Evolutionary conservation across 2,888 invertebrate genomes (phyloP).

Genomic region (Terebella lapidaria): DNA sequence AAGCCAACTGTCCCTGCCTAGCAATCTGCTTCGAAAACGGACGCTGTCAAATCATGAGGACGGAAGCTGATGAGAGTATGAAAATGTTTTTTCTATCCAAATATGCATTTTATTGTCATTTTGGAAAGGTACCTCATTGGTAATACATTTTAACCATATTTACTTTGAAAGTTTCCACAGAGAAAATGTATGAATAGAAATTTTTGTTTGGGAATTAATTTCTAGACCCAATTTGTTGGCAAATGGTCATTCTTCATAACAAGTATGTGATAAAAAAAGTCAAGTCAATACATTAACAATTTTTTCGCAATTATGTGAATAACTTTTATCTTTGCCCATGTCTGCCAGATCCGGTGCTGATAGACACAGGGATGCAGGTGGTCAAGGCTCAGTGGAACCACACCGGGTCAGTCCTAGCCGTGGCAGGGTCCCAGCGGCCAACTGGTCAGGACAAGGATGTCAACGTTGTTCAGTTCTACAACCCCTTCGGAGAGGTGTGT

Average conservation of each 20-base stretch:
- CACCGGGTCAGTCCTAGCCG: conserved; percentile 81
- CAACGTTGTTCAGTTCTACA: conserved; percentile 87
- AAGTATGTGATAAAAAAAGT: too few relatives aligned
- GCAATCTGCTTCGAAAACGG: conserved; percentile 86
- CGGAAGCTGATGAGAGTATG: conserved; percentile 78
- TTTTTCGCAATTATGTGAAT: too few relatives aligned
- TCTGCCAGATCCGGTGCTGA: conserved; percentile 75
- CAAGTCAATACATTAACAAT: too few relatives aligned
- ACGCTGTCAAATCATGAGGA: conserved; percentile 79
- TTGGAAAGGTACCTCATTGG: too few relatives aligned
- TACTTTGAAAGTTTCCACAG: too few relatives aligned
- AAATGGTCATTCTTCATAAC: too few relatives aligned
- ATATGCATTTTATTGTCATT: too few relatives aligned
- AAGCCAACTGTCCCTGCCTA: conserved; percentile 64
- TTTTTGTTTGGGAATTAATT: too few relatives aligned
- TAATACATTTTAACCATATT: too few relatives aligned
- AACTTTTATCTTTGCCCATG: too few relatives aligned
- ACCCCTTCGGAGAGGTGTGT: conserved; percentile 82
- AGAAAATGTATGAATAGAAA: too few relatives aligned
- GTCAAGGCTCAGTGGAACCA: conserved; percentile 89
- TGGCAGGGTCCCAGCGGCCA: conserved; percentile 68
- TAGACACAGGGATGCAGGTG: conserved; percentile 77
- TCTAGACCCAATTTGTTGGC: too few relatives aligned
- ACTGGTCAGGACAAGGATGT: conserved; percentile 57
- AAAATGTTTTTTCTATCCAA: not conserved